A percentile compares a stretch with the other conserved stretches of the same genome.
These are phyloP conservation scores for Lycophotia porphyrea DNA, from an alignment of 2,888 invertebrate species.

Conservation along the genomic window DNA sequence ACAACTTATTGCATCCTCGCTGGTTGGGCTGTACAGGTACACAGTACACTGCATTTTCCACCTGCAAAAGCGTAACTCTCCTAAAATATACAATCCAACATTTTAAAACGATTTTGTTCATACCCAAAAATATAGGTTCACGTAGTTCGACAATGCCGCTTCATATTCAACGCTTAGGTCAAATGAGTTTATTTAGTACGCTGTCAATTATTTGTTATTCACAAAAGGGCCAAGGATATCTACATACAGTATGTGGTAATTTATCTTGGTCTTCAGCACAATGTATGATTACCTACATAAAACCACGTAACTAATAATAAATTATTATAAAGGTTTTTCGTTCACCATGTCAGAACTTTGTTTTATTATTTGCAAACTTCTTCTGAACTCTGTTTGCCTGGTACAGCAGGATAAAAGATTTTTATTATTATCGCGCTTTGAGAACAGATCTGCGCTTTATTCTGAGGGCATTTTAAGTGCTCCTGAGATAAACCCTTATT, in stretches of 20 bases:
- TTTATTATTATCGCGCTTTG: slow-evolving; percentile 1
- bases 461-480: slow-evolving; percentile 21
- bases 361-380: background rate
- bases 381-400: background rate
- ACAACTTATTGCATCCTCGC: slow-evolving; percentile 1
- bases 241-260: slow-evolving; percentile 16
- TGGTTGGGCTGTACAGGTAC: background rate
- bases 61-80: background rate
- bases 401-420: slow-evolving; percentile 1
- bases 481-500: slow-evolving; percentile 30
- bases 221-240: slow-evolving; percentile 52
- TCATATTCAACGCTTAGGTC: slow-evolving; percentile 26
- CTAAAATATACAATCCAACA: background rate
- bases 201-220: slow-evolving; percentile 44
- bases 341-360: slow-evolving; percentile 8
- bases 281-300: slow-evolving; percentile 39
- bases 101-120: background rate
- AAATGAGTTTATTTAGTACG: slow-evolving; percentile 22
- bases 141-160: slow-evolving; percentile 8
- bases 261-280: slow-evolving; percentile 38
- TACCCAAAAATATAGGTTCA: background rate
- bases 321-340: slow-evolving; percentile 37
- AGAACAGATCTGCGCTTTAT: slow-evolving; percentile 22
- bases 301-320: slow-evolving; percentile 30
- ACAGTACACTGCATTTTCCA: background rate